A percentile compares a stretch with the other conserved stretches of the same genome.
Evolutionary conservation across 2,888 invertebrate genomes (phyloP).

Genomic region (Eilema caniola): DNA sequence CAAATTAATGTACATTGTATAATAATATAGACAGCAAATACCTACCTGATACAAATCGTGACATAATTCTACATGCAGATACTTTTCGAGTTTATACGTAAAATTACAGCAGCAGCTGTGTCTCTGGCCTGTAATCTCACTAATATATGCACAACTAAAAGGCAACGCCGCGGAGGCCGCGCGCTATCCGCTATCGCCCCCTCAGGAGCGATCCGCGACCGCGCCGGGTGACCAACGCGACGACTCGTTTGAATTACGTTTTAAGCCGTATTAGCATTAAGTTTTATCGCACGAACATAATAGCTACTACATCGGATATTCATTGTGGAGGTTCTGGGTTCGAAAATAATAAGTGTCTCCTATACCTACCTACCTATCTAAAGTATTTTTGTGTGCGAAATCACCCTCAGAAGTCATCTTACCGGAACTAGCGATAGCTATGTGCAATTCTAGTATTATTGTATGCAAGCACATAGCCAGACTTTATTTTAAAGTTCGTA

Average conservation of each 20-base stretch:
- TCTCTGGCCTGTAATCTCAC: constrained; percentile 69
- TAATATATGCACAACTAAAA: constrained; percentile 86
- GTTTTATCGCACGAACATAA: neutral
- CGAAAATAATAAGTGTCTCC: neutral
- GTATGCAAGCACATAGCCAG: neutral
- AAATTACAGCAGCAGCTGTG: constrained; percentile 73
- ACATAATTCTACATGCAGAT: constrained; percentile 68
- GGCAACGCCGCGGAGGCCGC: constrained; percentile 64
- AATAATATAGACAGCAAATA: constrained; percentile 15
- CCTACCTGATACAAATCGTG: constrained; percentile 50
- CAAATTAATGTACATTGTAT: neutral
- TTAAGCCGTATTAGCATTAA: constrained; percentile 43
- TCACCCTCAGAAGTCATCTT: no score
- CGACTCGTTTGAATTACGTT: constrained; percentile 55
- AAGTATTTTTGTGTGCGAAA: no score
- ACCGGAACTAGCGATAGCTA: no score
- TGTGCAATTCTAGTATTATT: no score
- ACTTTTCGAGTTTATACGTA: constrained; percentile 73
- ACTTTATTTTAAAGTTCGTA: neutral
- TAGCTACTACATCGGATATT: neutral
- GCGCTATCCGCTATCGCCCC: constrained; percentile 68
- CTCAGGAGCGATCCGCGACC: constrained; percentile 71
- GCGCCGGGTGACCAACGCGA: constrained; percentile 67
- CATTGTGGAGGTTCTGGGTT: neutral
- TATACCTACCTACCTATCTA: no score